Evolutionary conservation across 2,797 vertebrate species (phyloP), one percentile per base, ranked within the genome.

Genomic region (Selene dorsalis): DNA sequence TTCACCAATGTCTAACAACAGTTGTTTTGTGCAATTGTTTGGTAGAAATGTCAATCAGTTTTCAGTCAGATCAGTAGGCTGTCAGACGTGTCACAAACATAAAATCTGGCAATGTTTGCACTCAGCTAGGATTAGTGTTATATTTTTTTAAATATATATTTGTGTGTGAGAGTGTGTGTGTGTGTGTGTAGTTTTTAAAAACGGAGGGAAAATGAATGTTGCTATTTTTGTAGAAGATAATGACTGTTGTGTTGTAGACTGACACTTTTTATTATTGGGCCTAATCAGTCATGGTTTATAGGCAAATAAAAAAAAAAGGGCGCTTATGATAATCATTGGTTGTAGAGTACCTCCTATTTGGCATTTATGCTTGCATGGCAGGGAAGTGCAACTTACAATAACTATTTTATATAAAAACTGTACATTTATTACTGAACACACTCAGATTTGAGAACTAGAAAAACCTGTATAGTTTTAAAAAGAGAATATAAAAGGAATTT

Each of bases 51-150:
- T 91, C 87, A 70, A 85, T 91, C 73, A 45, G 52, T 88, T 90
- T 87, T 89, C 41, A 90, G 78, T 88, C 86, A 75, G 88, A 94
- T 94, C 90, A 92, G 92, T 95, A 94, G 95, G 96, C 90, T 93
- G 92, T 95, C 94, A 93, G 93, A 95, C 89, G 69, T 89, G 92
- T 94, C 93, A 94, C 92, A 90, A 87, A 73, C 89, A 84, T 89
- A 88, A 92, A 94, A 93, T 96, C 89, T 95, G 96, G 95, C 96
- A 95, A 94, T 87, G 90, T 95, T 97, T 98, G 96, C 96, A 97
- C 96, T 97, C 93, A 88, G 73, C 92, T 96, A 92, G 84, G 94
- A 82, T 96, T 96, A 95, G 85, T 93, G 93, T 94, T 94, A 95
- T 96, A 95, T 95, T 95, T 97, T 96, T 95, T 93, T 92, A 91